Base-by-base conservation (phyloP, 1,140 invertebrate species). In the Saccostrea echinata region DNA sequence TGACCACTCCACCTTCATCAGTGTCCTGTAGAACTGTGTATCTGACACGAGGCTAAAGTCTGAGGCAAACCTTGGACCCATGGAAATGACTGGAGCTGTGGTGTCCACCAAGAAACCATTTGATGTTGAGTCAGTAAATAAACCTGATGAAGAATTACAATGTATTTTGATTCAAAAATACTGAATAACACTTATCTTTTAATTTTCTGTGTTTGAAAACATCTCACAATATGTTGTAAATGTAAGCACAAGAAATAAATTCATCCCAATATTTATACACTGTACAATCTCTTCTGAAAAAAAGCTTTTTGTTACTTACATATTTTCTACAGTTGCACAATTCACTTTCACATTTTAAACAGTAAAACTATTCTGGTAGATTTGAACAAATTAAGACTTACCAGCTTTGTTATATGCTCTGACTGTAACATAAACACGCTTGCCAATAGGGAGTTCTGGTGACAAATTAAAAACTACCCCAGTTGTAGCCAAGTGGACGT, bases 361-460 rank as follows among this genome's bases (percentile, higher is more conserved):
- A 21, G 18, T 6, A 61, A 1, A 57, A 21, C 18, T 21, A n/a
- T 8, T 61, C n/a, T 55, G 2, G 11, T 55, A 55, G 53, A 9
- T 9, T 13, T 55, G 64, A 11, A 30, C 24, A 21, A 76, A 27
- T 4, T 27, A 16, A 30, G 11, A 76, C 68, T 76, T 24, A 92
- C 91, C 91, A 87, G 91, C 91, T 87, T 87, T 88, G 33, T 92
- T 91, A 33, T 84, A 88, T 18, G 88, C 90, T 13, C 87, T 89
- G 27, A 92, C 86, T 21, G 90, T 91, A n/a, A 90, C 84, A 90
- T 90, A 92, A 21, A 92, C 89, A 1, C 51, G 86, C n/a, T 52
- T 86, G 13, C 84, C 88, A 24, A 87, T 68, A 16, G 90, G 90
- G 12, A 92, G 80, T 61, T 51, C 24, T 12, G 85, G 61, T 24